Conservation (phyloP, 2,113 vertebrate genomes). For the Tricholaema leucomelas region DNA sequence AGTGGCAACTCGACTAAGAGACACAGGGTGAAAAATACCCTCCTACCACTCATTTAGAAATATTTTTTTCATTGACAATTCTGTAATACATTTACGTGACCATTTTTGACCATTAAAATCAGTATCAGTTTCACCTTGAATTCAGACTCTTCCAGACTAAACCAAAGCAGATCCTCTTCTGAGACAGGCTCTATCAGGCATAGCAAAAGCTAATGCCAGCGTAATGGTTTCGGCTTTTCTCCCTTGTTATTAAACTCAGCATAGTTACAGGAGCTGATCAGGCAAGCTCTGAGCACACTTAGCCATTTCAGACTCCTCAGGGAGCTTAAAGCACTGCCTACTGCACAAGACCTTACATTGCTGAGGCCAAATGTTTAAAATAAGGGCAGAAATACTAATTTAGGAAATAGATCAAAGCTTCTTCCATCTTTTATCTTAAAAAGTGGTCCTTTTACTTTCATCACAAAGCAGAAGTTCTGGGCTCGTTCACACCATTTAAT, state of each 20-base stretch:
- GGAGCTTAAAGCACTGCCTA: not conserved
- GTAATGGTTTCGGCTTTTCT: not conserved
- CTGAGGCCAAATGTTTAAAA: not conserved
- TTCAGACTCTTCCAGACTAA: not conserved
- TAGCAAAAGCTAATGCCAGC: not conserved
- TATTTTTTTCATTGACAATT: not conserved
- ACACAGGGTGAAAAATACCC: not conserved
- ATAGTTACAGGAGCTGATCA: not conserved
- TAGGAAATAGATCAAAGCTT: not conserved
- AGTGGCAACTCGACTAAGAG: not conserved
- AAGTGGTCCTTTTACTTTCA: not conserved
- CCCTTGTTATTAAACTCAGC: not conserved
- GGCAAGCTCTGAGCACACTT: not conserved
- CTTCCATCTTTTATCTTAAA: constrained; percentile 10
- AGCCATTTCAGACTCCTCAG: not conserved
- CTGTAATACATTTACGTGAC: not conserved
- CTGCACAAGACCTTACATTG: not conserved
- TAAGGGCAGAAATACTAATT: not conserved
- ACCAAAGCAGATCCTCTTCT: not conserved
- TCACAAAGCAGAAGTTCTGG: constrained; percentile 13
- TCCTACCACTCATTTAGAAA: not conserved
- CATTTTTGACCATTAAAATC: not conserved
- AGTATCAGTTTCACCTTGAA: not conserved
- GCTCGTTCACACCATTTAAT: not conserved
- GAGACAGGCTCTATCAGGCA: not conserved